Conservation (phyloP, 2,888 invertebrate genomes). For the Steinernema scapterisci region DNA sequence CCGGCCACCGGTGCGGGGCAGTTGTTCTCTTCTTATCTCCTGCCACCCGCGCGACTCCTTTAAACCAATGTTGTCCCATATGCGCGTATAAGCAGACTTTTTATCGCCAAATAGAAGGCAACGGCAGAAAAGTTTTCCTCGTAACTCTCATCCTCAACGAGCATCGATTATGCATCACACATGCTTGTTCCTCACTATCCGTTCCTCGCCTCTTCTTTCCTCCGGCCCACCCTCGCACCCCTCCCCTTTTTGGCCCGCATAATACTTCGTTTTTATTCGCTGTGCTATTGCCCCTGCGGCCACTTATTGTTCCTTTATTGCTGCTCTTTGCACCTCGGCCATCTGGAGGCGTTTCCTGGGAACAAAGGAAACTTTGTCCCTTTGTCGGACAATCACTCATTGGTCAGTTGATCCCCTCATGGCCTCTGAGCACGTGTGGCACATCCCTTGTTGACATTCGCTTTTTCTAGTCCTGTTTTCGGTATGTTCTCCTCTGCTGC, state of each 20-base stretch:
- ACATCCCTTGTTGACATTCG: conserved; percentile 4
- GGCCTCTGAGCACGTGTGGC: background rate
- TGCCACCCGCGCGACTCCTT: background rate
- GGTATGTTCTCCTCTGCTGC: background rate
- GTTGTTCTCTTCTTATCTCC: background rate
- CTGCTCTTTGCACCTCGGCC: background rate
- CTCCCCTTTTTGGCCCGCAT: conserved; percentile 12
- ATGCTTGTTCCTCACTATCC: conserved; percentile 26
- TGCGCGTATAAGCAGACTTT: background rate
- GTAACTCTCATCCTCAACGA: conserved; percentile 25
- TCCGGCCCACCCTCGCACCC: conserved; percentile 26
- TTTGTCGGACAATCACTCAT: background rate
- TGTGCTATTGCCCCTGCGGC: background rate
- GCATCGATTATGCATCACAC: conserved; percentile 33
- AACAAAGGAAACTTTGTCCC: background rate
- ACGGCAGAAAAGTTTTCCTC: background rate
- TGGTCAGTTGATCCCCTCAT: background rate
- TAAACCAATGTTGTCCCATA: background rate
- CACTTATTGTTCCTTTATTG: conserved; percentile 6
- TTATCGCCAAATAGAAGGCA: conserved; percentile 5
- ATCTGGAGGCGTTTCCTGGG: too few species aligned
- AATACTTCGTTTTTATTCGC: background rate
- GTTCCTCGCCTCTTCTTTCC: conserved; percentile 14
- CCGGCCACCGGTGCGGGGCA: too few species aligned
- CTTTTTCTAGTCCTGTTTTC: background rate